phyloP scores from a whole-genome alignment of 2,797 vertebrate species.

The Tolypeutes matacus region DNA sequence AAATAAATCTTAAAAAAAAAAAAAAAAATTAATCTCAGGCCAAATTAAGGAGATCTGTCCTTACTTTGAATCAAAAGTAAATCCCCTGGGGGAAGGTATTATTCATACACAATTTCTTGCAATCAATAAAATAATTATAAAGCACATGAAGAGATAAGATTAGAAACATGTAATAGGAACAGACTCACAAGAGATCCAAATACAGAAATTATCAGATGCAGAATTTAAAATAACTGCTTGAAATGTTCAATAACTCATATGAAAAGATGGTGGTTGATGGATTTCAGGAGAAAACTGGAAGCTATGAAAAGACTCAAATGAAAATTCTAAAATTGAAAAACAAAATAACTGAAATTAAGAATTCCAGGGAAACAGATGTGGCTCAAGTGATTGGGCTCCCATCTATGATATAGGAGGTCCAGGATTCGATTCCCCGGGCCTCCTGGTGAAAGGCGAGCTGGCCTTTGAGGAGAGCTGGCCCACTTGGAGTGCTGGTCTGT shows the following conservation, averaged over 20 bases:
- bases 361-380: too few species aligned
- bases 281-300: not conserved
- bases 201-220: not conserved
- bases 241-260: constrained; percentile 15
- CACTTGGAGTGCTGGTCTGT: too few species aligned
- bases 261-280: not conserved
- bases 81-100: not conserved
- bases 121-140: constrained; percentile 1
- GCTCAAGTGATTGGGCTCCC: too few species aligned
- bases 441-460: too few species aligned
- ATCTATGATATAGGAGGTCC: too few species aligned
- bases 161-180: not conserved
- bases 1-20: too few species aligned
- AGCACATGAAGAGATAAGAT: not conserved
- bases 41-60: not conserved
- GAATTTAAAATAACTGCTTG: not conserved
- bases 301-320: not conserved
- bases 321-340: constrained; percentile 20
- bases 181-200: not conserved
- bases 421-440: too few species aligned
- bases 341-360: not conserved
- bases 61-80: not conserved
- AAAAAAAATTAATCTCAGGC: not conserved
- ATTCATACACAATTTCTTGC: not conserved
- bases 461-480: too few species aligned